Conservation (phyloP, 2,888 invertebrate genomes). For the Octodonta nipae region DNA sequence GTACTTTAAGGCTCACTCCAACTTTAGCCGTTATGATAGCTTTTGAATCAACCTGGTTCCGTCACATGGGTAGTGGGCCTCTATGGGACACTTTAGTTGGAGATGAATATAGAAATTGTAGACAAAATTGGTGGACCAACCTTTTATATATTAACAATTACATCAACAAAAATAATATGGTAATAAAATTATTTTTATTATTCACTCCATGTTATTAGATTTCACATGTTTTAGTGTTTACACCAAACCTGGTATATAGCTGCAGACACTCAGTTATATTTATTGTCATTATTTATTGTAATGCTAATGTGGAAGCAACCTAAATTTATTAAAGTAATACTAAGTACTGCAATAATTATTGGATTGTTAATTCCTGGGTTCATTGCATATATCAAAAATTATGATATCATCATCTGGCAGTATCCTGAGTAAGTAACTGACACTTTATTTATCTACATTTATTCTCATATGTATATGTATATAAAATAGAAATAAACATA, state of each 20-base stretch:
- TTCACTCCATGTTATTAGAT: not conserved
- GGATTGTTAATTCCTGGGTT: slow-evolving; percentile 22
- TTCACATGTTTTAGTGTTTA: slow-evolving; percentile 22
- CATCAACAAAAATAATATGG: slow-evolving; percentile 20
- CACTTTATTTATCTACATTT: not conserved
- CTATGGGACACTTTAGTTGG: slow-evolving; percentile 20
- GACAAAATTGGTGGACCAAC: slow-evolving; percentile 25
- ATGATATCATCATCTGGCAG: slow-evolving; percentile 21
- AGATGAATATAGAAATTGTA: slow-evolving; percentile 20
- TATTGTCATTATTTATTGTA: slow-evolving; percentile 21
- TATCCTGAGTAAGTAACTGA: slow-evolving; percentile 22
- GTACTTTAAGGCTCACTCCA: slow-evolving; percentile 14
- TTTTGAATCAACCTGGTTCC: slow-evolving; percentile 15
- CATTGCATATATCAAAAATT: slow-evolving; percentile 22
- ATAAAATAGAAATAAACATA: too few species aligned
- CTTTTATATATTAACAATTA: slow-evolving; percentile 26
- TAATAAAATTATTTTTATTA: slow-evolving; percentile 7
- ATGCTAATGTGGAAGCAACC: slow-evolving; percentile 20
- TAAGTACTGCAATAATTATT: slow-evolving; percentile 14
- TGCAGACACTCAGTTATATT: slow-evolving; percentile 28
- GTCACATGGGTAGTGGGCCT: slow-evolving; percentile 21
- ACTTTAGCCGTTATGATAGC: slow-evolving; percentile 13
- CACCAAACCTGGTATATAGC: slow-evolving; percentile 30
- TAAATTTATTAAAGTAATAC: slow-evolving; percentile 11
- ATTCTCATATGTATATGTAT: not conserved